These are phyloP conservation scores for Lithophane socia DNA, from an alignment of 2,888 invertebrate species.

Conservation along the genomic window DNA sequence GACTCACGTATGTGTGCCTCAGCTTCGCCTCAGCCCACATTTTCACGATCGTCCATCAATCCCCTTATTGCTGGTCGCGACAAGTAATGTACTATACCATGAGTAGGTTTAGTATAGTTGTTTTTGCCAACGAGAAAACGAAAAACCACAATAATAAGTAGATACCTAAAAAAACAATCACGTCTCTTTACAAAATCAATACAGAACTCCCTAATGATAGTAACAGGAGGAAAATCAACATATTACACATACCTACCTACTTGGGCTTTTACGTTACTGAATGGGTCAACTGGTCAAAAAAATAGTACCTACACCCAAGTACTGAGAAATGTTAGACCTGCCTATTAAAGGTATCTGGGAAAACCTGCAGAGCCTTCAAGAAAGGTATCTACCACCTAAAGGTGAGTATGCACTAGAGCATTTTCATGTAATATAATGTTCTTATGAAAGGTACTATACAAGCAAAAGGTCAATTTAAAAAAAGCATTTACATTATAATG, in stretches of 20 bases:
- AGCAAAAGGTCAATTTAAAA: too few species aligned
- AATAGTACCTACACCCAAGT: background rate
- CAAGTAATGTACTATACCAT: too few species aligned
- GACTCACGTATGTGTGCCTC: too few species aligned
- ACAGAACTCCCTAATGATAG: background rate
- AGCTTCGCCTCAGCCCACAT: too few species aligned
- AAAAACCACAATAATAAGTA: background rate
- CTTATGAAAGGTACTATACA: too few species aligned
- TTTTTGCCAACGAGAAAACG: background rate
- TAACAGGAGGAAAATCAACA: constrained; percentile 12
- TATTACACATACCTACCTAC: constrained; percentile 6
- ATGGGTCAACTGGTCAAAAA: constrained; percentile 6
- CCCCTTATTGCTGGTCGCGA: too few species aligned
- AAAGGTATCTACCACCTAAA: background rate
- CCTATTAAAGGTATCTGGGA: background rate
- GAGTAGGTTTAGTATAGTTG: too few species aligned
- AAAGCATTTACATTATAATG: background rate
- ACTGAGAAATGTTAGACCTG: background rate
- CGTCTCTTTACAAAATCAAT: constrained; percentile 7
- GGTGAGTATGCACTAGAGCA: background rate
- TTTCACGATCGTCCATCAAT: too few species aligned
- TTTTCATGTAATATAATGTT: background rate
- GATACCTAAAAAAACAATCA: background rate
- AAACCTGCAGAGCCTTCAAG: constrained; percentile 11
- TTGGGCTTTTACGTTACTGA: constrained; percentile 35